Percentiles rank a stretch among this genome's conserved stretches.
Evolutionary conservation across 2,888 invertebrate genomes (phyloP).

Genomic region (Harpagoxenus sublaevis): DNA sequence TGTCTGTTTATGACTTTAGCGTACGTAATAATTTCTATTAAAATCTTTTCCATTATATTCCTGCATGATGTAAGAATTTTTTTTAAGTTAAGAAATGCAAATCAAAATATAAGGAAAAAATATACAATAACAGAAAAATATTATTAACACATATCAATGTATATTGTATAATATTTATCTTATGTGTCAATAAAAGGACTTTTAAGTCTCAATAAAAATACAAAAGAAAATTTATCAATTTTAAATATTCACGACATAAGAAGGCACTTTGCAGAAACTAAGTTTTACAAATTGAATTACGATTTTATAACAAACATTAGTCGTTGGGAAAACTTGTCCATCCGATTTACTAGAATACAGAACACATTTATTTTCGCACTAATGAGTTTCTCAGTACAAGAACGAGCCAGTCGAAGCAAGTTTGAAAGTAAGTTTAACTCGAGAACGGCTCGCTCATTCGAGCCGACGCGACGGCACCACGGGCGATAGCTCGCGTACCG

Average conservation of each 20-base stretch:
- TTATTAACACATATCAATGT: neutral
- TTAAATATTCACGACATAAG: neutral
- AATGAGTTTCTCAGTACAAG: conserved; percentile 26
- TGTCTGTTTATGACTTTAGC: neutral
- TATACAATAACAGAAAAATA: neutral
- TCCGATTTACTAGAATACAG: neutral
- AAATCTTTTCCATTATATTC: neutral
- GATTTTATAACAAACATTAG: neutral
- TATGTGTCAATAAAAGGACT: neutral
- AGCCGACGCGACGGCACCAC: conserved; percentile 39
- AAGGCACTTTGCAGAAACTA: neutral
- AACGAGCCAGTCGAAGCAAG: conserved; percentile 33
- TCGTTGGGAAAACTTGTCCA: neutral
- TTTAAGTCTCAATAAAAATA: neutral
- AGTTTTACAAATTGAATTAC: neutral
- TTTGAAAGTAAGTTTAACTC: conserved; percentile 72
- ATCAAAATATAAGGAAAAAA: neutral
- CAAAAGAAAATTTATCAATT: neutral
- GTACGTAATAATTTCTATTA: neutral
- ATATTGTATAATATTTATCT: neutral
- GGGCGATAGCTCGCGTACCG: conserved; percentile 71
- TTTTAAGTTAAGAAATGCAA: neutral
- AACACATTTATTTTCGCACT: conserved; percentile 18
- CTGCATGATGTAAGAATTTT: neutral
- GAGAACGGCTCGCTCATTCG: conserved; percentile 70